Conservation (phyloP, 2,797 vertebrate species). For the Platyrinchus mystaceus region DNA sequence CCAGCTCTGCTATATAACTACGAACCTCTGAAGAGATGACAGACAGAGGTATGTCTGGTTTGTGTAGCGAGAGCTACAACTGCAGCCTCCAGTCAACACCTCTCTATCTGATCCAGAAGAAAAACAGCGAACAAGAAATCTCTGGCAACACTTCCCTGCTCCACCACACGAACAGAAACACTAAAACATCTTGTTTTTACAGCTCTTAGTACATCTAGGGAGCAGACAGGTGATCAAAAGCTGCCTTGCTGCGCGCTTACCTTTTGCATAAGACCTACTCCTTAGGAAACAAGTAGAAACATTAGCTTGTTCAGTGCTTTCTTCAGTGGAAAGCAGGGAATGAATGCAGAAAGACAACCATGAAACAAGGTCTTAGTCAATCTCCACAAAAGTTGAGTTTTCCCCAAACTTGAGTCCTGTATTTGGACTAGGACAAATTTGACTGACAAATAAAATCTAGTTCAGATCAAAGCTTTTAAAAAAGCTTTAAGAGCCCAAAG, state of each 20-base stretch:
- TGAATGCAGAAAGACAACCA: neutral
- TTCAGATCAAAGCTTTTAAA: neutral
- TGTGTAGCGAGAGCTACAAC: neutral
- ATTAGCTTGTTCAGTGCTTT: neutral
- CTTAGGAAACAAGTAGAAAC: neutral
- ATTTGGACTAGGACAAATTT: neutral
- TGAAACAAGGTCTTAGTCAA: neutral
- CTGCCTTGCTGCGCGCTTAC: neutral
- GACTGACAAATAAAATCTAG: neutral
- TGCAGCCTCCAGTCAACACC: neutral
- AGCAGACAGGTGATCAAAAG: constrained; percentile 30
- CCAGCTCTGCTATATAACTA: neutral
- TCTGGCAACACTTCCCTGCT: neutral
- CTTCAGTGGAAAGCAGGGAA: neutral
- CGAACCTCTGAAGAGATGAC: neutral
- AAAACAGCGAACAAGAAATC: neutral
- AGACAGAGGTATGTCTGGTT: neutral
- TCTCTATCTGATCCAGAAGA: neutral
- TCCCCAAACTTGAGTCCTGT: neutral
- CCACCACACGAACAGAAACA: neutral
- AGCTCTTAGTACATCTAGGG: neutral
- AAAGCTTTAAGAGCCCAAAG: neutral
- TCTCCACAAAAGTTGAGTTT: neutral
- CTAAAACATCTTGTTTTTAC: neutral
- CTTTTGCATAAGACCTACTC: neutral